Conservation (phyloP, 1,140 invertebrate species). For the Macrobrachium rosenbergii region DNA sequence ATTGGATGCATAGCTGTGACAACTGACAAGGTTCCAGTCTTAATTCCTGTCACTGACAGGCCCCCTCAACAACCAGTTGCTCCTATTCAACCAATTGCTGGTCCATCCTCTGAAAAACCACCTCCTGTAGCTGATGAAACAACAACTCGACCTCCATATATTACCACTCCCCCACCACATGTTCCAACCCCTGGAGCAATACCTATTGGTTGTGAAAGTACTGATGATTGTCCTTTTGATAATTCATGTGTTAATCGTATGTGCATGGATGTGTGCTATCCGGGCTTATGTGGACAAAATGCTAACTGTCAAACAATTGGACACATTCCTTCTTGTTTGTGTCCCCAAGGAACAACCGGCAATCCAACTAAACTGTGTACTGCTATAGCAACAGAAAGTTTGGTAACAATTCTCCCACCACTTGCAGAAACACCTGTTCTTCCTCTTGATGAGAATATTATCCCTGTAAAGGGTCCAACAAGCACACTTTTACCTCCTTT, state of each 20-base stretch:
- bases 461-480: slow-evolving; percentile 69
- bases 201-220: slow-evolving; percentile 79
- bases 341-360: slow-evolving; percentile 69
- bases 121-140: slow-evolving; percentile 2
- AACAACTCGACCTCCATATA: slow-evolving; percentile 13
- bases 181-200: slow-evolving; percentile 73
- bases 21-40: slow-evolving; percentile 23
- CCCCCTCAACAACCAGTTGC: not conserved
- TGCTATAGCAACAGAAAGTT: slow-evolving; percentile 38
- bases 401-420: slow-evolving; percentile 71
- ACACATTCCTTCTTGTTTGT: slow-evolving; percentile 69
- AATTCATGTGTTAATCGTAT: slow-evolving; percentile 80
- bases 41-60: slow-evolving; percentile 29
- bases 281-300: slow-evolving; percentile 81
- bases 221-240: slow-evolving; percentile 81
- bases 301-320: slow-evolving; percentile 77
- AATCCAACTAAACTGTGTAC: slow-evolving; percentile 68
- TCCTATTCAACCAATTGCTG: slow-evolving; percentile 44
- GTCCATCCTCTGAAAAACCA: slow-evolving; percentile 45
- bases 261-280: slow-evolving; percentile 82
- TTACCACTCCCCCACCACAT: not conserved
- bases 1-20: slow-evolving; percentile 33
- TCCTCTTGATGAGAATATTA: slow-evolving; percentile 77
- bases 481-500: slow-evolving; percentile 75
- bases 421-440: slow-evolving; percentile 80